Evolutionary conservation across 2,797 vertebrate genomes (phyloP).

Genomic region (Delichon dasypus): DNA sequence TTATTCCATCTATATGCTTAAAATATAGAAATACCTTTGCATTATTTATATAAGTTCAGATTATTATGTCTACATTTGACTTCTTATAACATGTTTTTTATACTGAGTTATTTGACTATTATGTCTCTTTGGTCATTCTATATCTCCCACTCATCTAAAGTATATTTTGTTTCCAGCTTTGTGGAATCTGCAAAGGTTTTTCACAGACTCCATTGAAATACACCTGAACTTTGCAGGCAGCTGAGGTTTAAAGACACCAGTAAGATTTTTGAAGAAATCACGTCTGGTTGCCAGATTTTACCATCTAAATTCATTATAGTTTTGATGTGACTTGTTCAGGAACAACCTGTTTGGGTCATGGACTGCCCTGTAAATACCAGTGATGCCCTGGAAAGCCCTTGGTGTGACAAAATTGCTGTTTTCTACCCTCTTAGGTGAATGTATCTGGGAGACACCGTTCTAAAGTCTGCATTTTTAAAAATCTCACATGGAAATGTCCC

Average conservation of each 20-base stretch:
- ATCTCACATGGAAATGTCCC: not conserved
- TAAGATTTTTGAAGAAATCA: not conserved
- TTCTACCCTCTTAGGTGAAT: not conserved
- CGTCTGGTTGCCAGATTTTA: not conserved
- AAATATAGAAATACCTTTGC: not conserved
- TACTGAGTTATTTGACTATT: not conserved
- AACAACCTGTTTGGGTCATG: not conserved
- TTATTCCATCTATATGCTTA: not conserved
- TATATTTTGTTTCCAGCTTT: not conserved
- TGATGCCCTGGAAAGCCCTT: not conserved
- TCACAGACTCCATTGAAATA: not conserved
- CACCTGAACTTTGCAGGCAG: not conserved
- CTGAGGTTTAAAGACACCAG: not conserved
- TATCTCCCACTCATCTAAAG: not conserved
- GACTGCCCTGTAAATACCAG: not conserved
- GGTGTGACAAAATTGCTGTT: not conserved
- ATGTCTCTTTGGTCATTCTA: not conserved
- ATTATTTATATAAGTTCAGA: not conserved
- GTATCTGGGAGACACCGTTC: not conserved
- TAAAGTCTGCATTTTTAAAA: not conserved
- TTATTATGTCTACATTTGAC: not conserved
- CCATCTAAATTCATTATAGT: not conserved
- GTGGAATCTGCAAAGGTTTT: not conserved
- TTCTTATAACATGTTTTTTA: not conserved
- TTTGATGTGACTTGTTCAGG: not conserved